Percentiles rank a stretch among this genome's conserved stretches.
Evolutionary conservation across 2,113 vertebrate genomes (phyloP).

Genomic region (Cepphus grylle): DNA sequence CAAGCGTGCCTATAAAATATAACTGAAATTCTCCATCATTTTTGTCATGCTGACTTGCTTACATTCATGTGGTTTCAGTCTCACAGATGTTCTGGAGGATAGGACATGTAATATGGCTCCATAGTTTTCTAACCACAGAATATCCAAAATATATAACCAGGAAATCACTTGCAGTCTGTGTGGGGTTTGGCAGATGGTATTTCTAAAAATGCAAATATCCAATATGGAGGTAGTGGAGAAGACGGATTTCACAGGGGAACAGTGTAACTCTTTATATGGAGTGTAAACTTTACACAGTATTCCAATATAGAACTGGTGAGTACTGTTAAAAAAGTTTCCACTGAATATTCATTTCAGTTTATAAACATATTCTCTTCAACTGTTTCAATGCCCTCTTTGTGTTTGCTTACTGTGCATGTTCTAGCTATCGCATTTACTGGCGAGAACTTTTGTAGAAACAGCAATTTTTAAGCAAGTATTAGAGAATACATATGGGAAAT

Average conservation of each 20-base stretch:
- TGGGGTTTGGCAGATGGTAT: conserved; percentile 66
- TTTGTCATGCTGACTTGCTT: conserved; percentile 34
- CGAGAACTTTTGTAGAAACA: conserved; percentile 28
- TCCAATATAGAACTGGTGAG: conserved; percentile 67
- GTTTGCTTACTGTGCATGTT: conserved; percentile 69
- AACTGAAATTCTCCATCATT: conserved; percentile 20
- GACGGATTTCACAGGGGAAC: conserved; percentile 63
- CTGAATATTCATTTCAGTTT: conserved; percentile 70
- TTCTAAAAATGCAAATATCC: conserved; percentile 71
- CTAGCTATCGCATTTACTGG: conserved; percentile 51
- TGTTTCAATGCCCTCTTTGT: conserved; percentile 66
- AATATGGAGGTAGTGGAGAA: conserved; percentile 64
- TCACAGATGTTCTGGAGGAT: conserved; percentile 65
- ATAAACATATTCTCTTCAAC: conserved; percentile 68
- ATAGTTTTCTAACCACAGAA: conserved; percentile 69
- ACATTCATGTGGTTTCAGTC: conserved; percentile 42
- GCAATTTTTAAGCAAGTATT: conserved; percentile 49
- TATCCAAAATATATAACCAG: conserved; percentile 70
- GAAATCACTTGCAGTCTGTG: conserved; percentile 66
- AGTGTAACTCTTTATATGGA: conserved; percentile 67
- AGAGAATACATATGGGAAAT: conserved; percentile 4
- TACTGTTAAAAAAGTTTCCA: conserved; percentile 65
- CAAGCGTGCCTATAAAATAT: neutral
- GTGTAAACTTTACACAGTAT: conserved; percentile 67
- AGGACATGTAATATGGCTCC: conserved; percentile 61